These are phyloP conservation scores for Theristicus caerulescens DNA, from an alignment of 2,113 vertebrate genomes.

Conservation along the genomic window DNA sequence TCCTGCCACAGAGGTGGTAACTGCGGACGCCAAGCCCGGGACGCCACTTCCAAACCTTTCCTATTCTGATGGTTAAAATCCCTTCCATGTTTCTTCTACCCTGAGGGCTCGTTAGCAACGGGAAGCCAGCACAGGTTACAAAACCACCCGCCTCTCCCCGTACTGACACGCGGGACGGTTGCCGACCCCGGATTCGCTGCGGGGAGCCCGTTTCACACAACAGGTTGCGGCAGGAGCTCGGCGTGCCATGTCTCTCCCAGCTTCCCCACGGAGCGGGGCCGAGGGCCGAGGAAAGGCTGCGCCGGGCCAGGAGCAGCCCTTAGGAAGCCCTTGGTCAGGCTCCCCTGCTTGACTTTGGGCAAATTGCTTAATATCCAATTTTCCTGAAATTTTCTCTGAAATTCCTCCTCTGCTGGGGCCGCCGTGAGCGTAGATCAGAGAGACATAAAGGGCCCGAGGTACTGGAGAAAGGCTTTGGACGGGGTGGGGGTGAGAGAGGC, in stretches of 20 bases:
- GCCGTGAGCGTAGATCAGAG: fast-evolving
- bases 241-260: fast-evolving
- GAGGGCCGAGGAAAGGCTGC: not conserved
- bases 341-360: fast-evolving
- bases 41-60: not conserved
- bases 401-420: not conserved
- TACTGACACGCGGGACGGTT: fast-evolving
- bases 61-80: not conserved
- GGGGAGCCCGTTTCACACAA: fast-evolving
- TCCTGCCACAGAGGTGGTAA: not conserved
- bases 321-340: not conserved
- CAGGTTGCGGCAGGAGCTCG: not conserved
- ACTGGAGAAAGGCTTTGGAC: not conserved
- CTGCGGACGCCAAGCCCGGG: not conserved
- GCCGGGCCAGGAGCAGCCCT: not conserved
- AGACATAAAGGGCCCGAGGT: not conserved
- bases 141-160: fast-evolving
- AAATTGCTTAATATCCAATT: not conserved
- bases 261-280: fast-evolving
- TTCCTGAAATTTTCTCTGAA: not conserved
- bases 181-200: fast-evolving
- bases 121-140: no score
- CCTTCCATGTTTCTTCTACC: not conserved
- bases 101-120: not conserved
- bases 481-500: not conserved